phyloP scores from a whole-genome alignment of 2,888 invertebrate genomes.

The Timandra comae region DNA sequence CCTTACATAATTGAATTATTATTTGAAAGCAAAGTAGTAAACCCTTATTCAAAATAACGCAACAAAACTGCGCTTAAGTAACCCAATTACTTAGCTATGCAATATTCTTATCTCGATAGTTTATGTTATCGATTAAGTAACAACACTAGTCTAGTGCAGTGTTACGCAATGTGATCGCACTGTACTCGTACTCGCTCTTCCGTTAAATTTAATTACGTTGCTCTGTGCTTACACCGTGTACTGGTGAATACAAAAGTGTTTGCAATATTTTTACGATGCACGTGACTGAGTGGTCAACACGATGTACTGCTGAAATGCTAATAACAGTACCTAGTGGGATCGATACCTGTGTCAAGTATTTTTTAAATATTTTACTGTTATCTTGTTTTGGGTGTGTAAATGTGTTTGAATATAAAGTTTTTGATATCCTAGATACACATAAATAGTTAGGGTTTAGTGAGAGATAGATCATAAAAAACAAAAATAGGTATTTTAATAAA shows the following conservation, averaged over 20 bases:
- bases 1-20: neutral
- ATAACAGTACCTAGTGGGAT: too few species aligned
- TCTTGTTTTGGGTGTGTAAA: too few species aligned
- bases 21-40: neutral
- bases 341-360: too few species aligned
- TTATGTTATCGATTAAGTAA: constrained; percentile 47
- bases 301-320: too few species aligned
- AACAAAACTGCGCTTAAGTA: constrained; percentile 32
- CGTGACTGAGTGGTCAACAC: too few species aligned
- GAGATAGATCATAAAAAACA: too few species aligned
- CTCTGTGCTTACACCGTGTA: constrained; percentile 27
- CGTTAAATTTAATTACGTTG: constrained; percentile 59
- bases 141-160: constrained; percentile 47
- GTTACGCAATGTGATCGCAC: constrained; percentile 38
- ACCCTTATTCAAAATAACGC: constrained; percentile 5
- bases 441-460: too few species aligned
- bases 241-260: constrained; percentile 21
- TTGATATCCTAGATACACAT: neutral
- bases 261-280: too few species aligned
- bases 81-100: constrained; percentile 38
- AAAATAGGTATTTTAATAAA: too few species aligned
- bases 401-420: neutral
- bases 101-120: constrained; percentile 37
- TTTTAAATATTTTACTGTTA: neutral
- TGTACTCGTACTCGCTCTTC: constrained; percentile 56